These are phyloP conservation scores for Calidris pugnax DNA, from an alignment of 2,113 vertebrate genomes.

Conservation along the genomic window DNA sequence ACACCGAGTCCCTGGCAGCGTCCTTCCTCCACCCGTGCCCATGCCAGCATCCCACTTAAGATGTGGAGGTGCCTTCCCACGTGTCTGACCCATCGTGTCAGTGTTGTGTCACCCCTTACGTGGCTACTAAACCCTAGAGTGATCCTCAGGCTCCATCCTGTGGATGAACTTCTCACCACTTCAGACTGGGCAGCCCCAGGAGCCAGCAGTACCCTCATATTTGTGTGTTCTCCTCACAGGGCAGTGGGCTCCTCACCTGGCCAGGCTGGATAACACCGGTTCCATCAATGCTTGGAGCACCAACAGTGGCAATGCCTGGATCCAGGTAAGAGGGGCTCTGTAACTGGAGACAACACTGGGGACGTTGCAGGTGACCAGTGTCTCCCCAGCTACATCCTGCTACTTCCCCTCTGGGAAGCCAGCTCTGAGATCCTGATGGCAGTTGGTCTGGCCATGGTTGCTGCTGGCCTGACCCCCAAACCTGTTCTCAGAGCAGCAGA, in stretches of 20 bases:
- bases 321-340: slow-evolving; percentile 80
- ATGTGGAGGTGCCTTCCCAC: not conserved
- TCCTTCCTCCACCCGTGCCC: not conserved
- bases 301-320: slow-evolving; percentile 75
- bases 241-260: slow-evolving; percentile 85
- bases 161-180: not conserved
- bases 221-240: slow-evolving; percentile 66
- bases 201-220: not conserved
- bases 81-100: fast-evolving
- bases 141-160: not conserved
- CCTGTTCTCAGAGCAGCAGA: not conserved
- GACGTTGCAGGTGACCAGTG: not conserved
- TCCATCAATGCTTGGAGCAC: slow-evolving; percentile 92
- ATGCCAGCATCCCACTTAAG: fast-evolving
- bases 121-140: not conserved
- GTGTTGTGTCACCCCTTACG: not conserved
- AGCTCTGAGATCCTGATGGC: not conserved
- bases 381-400: not conserved
- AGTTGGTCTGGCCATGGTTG: not conserved
- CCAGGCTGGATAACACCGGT: slow-evolving; percentile 82
- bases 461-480: not conserved
- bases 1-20: not conserved
- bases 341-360: not conserved
- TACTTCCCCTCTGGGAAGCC: not conserved
- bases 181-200: not conserved